Evolutionary conservation across 2,113 vertebrate species (phyloP), one percentile per base, ranked within the genome.

Genomic region (Crotalus tigris): DNA sequence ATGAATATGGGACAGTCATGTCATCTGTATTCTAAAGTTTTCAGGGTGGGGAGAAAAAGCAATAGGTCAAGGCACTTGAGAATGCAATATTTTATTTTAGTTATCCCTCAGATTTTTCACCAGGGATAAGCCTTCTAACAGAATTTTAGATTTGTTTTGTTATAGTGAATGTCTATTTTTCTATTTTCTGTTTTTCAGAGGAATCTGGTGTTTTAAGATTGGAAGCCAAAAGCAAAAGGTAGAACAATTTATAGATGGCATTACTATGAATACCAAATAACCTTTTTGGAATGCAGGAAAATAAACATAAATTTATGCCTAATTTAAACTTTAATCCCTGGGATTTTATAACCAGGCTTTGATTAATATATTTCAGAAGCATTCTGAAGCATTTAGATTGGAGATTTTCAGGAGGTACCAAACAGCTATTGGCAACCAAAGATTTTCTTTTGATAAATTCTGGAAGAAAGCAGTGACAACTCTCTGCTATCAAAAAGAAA

Each of bases 11-110:
- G 64, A 26, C 4, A 92, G 46, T 21, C 44, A 53, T 61, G 19
- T 64, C 57, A 92, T 91, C 86, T 46, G 44, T 64, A 92, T 64
- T 87, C 85, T 51, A 61, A 61, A 11, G 26, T 58, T 86, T 85
- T 85, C 53, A 58, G 1, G 86, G 39, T 86, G 39, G 39, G 46
- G 54, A 85, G 19, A 87, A 9, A 87, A 92, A 61, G 44, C 85
- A 61, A 87, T 87, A 87, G 91, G 81, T 91, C 81, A 91, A 59
- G 55, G 19, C 85, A 87, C 55, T 87, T 64, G 85, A 92, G 29
- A 87, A 92, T 21, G 57, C 46, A 57, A 44, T 8, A 61, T 91
- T 59, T 91, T 87, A 26, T 85, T 91, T 91, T 87, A 59, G 51
- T 91, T 86, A 61, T 61, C 55, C n/a, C 24, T 23, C 55, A 87